Evolutionary conservation across 2,797 vertebrate species (phyloP), one percentile per base, ranked within the genome.

Genomic region (Menidia menidia): DNA sequence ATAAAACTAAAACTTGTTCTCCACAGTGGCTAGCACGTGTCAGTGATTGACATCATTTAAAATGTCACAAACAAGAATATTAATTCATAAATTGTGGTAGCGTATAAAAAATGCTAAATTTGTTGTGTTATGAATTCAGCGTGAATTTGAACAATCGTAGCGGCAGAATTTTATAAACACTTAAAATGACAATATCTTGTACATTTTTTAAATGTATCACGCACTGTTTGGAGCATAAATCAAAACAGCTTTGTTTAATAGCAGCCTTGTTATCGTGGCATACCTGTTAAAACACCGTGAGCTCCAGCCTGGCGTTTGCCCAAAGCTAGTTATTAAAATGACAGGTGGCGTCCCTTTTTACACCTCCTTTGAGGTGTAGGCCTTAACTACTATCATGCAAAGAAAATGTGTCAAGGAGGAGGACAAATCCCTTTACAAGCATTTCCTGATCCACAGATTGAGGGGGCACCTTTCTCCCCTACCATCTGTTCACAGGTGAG

Each of bases 321-420:
- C 31, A 18, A 78, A 71, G 44, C 62, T 71, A 14, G 48, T 87
- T 78, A 89, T 92, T 91, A 90, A 78, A 89, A 80, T 78, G 84
- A 86, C 87, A 89, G 85, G 72, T 83, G 81, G 68, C 70, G 78
- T 85, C 72, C 75, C 53, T 81, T 89, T 85, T 84, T 85, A 90
- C 82, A 78, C 74, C 56, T 89, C 83, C 78, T 87, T 83, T 82
- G 80, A 88, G 72, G 77, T 67, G 43, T 56, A 83, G 52, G 63
- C 58, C 61, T 61, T 87, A 92, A 88, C 78, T 69, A 66, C 68
- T 57, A 64, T 71, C 61, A 77, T 66, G 78, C 80, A 64, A 65
- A 81, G 77, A 87, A 81, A 73, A 64, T 75, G 63, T 54, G 53
- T 67, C 12, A 25, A 44, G 33, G 18, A 39, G 31, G 45, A 33